Evolutionary conservation across 2,888 invertebrate species (phyloP).

Genomic region (Drosophila niveifrons): DNA sequence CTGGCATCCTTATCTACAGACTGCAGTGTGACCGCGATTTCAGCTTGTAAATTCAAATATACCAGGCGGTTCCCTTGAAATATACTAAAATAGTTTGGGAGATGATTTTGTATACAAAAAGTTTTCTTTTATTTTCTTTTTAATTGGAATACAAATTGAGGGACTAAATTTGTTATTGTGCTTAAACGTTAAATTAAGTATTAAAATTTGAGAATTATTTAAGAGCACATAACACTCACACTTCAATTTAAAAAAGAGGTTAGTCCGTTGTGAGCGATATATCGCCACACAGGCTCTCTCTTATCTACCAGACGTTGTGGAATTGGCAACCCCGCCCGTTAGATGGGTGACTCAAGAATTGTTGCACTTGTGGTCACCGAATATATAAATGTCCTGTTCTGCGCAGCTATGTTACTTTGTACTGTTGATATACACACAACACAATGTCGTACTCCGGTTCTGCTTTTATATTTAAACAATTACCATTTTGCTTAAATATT

Average conservation of each 20-base stretch:
- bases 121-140: not conserved
- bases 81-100: too few species aligned
- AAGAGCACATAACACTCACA: too few species aligned
- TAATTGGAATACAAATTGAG: too few species aligned
- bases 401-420: constrained; percentile 51
- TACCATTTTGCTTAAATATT: too few species aligned
- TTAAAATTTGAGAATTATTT: too few species aligned
- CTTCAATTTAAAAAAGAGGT: too few species aligned
- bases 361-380: constrained; percentile 33
- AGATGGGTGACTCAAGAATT: constrained; percentile 42
- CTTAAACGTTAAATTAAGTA: too few species aligned
- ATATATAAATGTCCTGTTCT: constrained; percentile 1
- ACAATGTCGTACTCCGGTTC: too few species aligned
- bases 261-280: too few species aligned
- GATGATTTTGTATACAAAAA: too few species aligned
- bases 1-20: constrained; percentile 57
- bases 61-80: not conserved
- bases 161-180: too few species aligned
- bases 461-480: too few species aligned
- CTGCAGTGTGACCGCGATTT: constrained; percentile 5
- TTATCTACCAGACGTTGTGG: not conserved
- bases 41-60: not conserved
- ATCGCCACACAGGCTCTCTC: not conserved
- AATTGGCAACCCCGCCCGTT: constrained; percentile 60
- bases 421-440: not conserved